Base-by-base conservation (phyloP, 2,113 vertebrate genomes). In the Apus apus region DNA sequence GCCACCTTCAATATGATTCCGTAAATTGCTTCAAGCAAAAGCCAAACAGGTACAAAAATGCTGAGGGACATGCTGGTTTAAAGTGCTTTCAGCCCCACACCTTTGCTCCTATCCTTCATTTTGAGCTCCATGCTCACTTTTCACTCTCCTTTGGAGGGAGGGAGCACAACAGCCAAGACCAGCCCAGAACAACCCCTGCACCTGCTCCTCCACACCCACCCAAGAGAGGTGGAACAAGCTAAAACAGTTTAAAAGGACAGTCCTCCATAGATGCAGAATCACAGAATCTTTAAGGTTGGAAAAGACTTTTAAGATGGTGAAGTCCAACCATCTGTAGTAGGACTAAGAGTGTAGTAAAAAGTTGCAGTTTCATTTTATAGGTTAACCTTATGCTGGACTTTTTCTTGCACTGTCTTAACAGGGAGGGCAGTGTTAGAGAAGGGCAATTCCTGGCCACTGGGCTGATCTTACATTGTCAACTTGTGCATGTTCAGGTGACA, bases 401-500 rank as follows among this genome's bases (percentile, higher is more conserved):
- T 48, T 53, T 29, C n/a, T 56, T 53, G 67, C 48, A 11, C 21
- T 34, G 27, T 12, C 16, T 58, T 18, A 57, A 8, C 32, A 32
- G 45, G 26, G 34, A 36, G 57, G 45, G 30, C 45, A 38, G 22
- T 2, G 36, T 18, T 38, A 83, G 45, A 62, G 21, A 48, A 45
- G 11, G 53, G 22, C 50, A 27, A 81, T 53, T 29, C 66, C 87
- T 46, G 34, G 50, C 85, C 54, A 43, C 2, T 20, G 77, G 26
- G 40, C 22, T 91, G 45, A 85, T 79, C 66, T 75, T 57, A 15
- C 27, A 22, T 38, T 40, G 74, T 38, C 68, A 56, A 5, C 38
- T 16, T 23, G 13, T 11, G 10, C 13, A 3, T 0, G 0, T 6
- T 32, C 38, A 4, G 13, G 13, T 2, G 10, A 66, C 0, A 1